A percentile compares a stretch with the other conserved stretches of the same genome.
phyloP scores from a whole-genome alignment of 2,888 invertebrate species.

The Slavum lentiscoides region DNA sequence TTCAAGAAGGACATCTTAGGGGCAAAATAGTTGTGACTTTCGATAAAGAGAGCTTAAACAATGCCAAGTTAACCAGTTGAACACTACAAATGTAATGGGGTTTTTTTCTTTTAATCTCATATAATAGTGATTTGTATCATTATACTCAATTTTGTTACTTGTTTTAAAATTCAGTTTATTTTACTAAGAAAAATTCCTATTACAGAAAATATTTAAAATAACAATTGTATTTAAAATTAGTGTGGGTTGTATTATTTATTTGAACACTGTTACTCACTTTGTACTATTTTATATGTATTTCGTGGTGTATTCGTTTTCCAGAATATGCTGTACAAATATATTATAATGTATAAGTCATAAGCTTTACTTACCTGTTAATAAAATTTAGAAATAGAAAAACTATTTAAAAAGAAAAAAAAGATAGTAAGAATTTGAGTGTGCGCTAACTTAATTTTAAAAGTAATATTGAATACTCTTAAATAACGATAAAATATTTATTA shows the following conservation, averaged over 20 bases:
- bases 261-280: no score
- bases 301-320: no score
- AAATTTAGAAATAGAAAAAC: no score
- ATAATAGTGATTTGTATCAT: not conserved
- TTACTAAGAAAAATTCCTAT: conserved; percentile 9
- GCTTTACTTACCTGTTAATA: no score
- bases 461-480: not conserved
- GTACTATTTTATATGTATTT: no score
- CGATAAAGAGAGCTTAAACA: conserved; percentile 43
- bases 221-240: not conserved
- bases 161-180: not conserved
- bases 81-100: not conserved
- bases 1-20: conserved; percentile 70
- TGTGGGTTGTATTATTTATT: conserved; percentile 6
- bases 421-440: no score
- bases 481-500: no score
- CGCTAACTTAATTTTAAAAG: not conserved
- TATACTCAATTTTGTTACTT: not conserved
- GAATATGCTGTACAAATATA: no score
- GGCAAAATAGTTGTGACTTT: conserved; percentile 73
- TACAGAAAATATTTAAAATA: not conserved
- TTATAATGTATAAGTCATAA: no score
- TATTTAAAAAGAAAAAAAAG: no score
- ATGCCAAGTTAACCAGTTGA: conserved; percentile 32
- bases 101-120: not conserved